Base-by-base conservation (phyloP, 35 echinoderm and acorn worm genomes). In the Diadema setosum region DNA sequence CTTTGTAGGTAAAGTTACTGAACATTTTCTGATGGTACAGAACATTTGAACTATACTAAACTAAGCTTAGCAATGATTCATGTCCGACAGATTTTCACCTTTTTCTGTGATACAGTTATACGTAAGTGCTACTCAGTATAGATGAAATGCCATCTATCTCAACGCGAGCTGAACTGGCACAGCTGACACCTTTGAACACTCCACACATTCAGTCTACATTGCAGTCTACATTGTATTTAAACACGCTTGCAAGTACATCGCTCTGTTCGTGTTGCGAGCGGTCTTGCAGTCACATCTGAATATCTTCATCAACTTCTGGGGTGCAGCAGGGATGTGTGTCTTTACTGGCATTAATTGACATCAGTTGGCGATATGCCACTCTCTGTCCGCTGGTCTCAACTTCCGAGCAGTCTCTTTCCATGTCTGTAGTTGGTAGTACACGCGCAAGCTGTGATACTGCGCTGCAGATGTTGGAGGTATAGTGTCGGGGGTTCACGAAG, bases 381-480 rank as follows among this genome's bases (percentile, higher is more conserved):
- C 92, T 87, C 92, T 89, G 4, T 89, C 86, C 50, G 40, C 70
- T 39, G 92, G 61, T 6, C 35, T 32, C n/a, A 94, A 41, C 17
- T 76, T 32, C 5, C 56, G 25, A 23, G 2, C 83, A 41, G 2
- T 52, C 35, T 52, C 86, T 50, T 63, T 85, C 93, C 87, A 82
- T 34, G 39, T n/a, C 21, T 74, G 91, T 39, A 93, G 76, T 45
- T 93, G 83, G 48, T 46, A 80, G 63, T 90, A 90, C 43, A 90
- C 81, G 2, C 87, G 35, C 21, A 90, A 26, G 57, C 87, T 90
- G 44, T 94, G 87, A 34, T 94, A 90, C n/a, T 78, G 15, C 33
- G 81, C 42, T 5, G 92, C 40, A 16, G 92, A 89, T 45, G 92
- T 94, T 59, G 81, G 92, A 4, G 89, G 89, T 31, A 91, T n/a